Evolutionary conservation across 2,888 invertebrate species (phyloP).

Genomic region (Rhabditoides inermis): DNA sequence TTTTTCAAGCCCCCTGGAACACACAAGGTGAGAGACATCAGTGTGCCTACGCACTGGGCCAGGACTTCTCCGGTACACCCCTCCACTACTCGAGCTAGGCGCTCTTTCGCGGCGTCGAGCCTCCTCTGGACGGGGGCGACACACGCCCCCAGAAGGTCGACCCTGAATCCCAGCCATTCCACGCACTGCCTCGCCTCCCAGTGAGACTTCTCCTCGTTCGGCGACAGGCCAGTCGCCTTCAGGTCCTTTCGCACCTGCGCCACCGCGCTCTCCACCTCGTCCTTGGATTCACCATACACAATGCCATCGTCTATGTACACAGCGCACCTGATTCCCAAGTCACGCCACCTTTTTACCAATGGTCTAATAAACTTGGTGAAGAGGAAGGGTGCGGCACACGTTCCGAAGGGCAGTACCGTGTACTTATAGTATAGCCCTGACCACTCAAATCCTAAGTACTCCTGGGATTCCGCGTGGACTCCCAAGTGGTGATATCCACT

Average conservation of each 20-base stretch:
- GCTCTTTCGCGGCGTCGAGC: no score
- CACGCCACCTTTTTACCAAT: not conserved
- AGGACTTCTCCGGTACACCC: no score
- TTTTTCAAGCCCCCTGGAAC: no score
- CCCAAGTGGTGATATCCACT: slow-evolving; percentile 1
- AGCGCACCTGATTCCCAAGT: not conserved
- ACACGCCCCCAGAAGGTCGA: no score
- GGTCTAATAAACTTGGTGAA: slow-evolving; percentile 1
- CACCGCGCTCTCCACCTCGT: not conserved
- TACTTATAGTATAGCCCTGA: not conserved
- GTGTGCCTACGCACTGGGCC: no score
- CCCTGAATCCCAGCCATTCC: no score
- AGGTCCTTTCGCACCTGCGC: not conserved
- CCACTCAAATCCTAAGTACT: not conserved
- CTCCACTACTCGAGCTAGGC: no score
- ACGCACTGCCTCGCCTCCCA: no score
- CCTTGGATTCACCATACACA: not conserved
- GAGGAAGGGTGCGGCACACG: not conserved
- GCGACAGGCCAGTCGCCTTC: not conserved
- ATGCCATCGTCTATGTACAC: slow-evolving; percentile 3
- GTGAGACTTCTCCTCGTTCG: not conserved
- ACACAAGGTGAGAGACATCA: no score
- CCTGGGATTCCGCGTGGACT: not conserved
- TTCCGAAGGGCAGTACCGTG: not conserved
- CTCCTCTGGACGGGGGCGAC: no score